Evolutionary conservation across 2,113 vertebrate species (phyloP), one percentile per base, ranked within the genome.

Genomic region (Dissostichus mawsoni): DNA sequence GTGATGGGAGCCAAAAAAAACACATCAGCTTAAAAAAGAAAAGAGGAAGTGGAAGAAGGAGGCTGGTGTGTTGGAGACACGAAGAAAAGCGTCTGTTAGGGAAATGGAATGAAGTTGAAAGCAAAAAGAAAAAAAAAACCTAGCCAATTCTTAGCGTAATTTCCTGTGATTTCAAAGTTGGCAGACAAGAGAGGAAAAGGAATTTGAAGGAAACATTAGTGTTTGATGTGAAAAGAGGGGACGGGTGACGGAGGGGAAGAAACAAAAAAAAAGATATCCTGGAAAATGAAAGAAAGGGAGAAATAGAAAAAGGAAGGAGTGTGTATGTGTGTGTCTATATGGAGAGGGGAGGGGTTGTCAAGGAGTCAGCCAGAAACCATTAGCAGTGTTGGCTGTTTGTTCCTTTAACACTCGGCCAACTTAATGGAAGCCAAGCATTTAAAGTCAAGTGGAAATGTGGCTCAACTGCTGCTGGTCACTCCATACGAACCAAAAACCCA

Each of bases 121-220:
- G 85, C 51, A 33, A 81, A 62, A 87, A 81, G 65, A 56, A 45
- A 17, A 58, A 86, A 81, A 76, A 65, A 44, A 36, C 14, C 72
- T 82, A 64, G 90, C 90, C 94, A 94, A 94, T 94, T 95, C 90
- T 90, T 76, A 92, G 83, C 86, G 88, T 95, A 94, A 94, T 95
- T 94, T 94, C 93, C 92, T 93, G 92, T 93, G 94, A 95, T 94
- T 94, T 94, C 93, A 94, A 92, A 93, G 93, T 94, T 94, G 93
- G 92, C 94, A 93, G 94, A 91, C 86, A 17, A 29, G 85, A 90
- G 90, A 93, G 90, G 92, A 92, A 94, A 93, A 91, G 90, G 93
- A 93, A 92, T 94, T 94, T 94, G 92, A 94, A 92, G 92, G 92
- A 93, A 93, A 93, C 92, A 94, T 94, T 94, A 92, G 90, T 82